These are phyloP conservation scores for Pocillopora meandrina DNA, from an alignment of 92 coral and sea anemone genomes.

Conservation along the genomic window DNA sequence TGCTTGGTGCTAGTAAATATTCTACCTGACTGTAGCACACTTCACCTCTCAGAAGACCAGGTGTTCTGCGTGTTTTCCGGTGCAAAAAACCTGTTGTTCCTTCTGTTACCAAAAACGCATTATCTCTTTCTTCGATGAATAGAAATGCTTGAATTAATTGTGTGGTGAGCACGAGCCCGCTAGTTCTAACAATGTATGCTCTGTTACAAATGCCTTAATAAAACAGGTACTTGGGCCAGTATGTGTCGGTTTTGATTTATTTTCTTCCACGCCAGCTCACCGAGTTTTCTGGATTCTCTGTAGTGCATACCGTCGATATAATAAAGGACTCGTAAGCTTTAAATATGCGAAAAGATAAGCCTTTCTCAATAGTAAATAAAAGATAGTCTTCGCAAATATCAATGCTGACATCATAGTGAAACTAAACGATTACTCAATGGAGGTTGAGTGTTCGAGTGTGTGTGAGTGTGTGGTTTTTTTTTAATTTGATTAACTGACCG, in stretches of 20 bases:
- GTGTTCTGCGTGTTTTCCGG: slow-evolving; percentile 23
- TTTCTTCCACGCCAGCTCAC: background rate
- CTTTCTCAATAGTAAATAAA: too few relatives aligned
- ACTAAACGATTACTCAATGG: too few relatives aligned
- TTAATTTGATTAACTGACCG: too few relatives aligned
- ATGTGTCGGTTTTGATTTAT: background rate
- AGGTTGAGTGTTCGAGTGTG: too few relatives aligned
- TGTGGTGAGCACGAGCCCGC: slow-evolving; percentile 5
- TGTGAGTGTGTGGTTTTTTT: too few relatives aligned
- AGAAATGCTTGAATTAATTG: background rate
- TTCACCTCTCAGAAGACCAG: slow-evolving; percentile 14
- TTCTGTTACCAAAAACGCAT: slow-evolving; percentile 15
- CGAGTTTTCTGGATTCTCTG: slow-evolving; percentile 3
- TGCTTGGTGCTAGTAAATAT: background rate
- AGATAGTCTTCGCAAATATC: too few relatives aligned
- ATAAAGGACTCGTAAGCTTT: slow-evolving; percentile 14
- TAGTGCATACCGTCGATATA: slow-evolving; percentile 11
- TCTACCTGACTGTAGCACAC: background rate
- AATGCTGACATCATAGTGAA: too few relatives aligned
- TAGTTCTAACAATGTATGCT: background rate
- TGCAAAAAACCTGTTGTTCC: slow-evolving; percentile 26
- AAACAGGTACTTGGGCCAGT: background rate
- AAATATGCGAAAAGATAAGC: too few relatives aligned
- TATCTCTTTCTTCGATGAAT: background rate
- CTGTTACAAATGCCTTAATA: background rate